Base-by-base conservation (phyloP, 2,797 vertebrate species). In the Geotrypetes seraphini region DNA sequence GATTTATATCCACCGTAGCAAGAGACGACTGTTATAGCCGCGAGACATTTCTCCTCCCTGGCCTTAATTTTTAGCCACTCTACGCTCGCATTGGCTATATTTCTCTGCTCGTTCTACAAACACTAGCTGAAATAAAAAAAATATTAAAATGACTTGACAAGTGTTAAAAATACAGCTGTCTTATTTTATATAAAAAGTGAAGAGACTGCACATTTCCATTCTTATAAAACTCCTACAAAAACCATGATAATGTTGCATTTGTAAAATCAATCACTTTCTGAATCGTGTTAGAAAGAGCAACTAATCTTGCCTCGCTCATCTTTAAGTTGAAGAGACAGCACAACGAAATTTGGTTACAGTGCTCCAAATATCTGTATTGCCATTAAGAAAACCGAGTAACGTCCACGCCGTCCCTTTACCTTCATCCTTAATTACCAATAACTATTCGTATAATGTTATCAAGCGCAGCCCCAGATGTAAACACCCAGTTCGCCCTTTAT, bases 121-220 rank as follows among this genome's bases (percentile, higher is more conserved):
- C 31, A 22, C 57, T 56, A n/a, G n/a, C n/a, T n/a, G n/a, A n/a
- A n/a, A n/a, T n/a, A n/a, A n/a, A n/a, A n/a, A n/a, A n/a, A n/a
- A n/a, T n/a, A n/a, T n/a, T n/a, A n/a, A n/a, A n/a, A 43, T 30
- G 53, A 57, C 64, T 69, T 60, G 45, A 31, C 53, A 47, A 28
- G 55, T 53, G 50, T 46, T 33, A 49, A 42, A 47, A 49, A 57
- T 60, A 71, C 56, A 40, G 47, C 47, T 37, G 34, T 46, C 47
- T 66, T 66, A 53, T 60, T 47, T n/a, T 33, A n/a, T 26, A 34
- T 12, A 60, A 63, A 70, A 53, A 67, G 71, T 18, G 45, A 57
- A 60, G 42, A 69, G 57, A 55, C 53, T 28, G 35, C 38, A 46
- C 54, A 60, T 54, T 57, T 54, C 42, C 54, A 16, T 51, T 17